These are phyloP conservation scores for Abrostola tripartita DNA, from an alignment of 2,888 invertebrate genomes.

Conservation along the genomic window DNA sequence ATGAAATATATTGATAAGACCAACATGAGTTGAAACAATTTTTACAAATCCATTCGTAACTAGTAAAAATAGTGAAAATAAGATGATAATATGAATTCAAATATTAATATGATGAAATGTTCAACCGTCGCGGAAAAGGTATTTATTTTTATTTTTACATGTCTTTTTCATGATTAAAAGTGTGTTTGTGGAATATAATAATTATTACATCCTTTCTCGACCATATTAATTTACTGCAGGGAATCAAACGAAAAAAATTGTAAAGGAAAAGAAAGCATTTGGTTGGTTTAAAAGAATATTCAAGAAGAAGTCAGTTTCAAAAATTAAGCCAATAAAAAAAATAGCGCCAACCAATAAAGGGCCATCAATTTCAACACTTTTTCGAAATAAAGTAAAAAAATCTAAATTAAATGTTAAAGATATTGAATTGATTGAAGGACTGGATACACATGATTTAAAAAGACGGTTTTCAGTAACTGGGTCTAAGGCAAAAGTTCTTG, in stretches of 20 bases:
- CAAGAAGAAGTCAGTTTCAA: conserved; percentile 12
- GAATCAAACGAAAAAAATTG: conserved; percentile 2
- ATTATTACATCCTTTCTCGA: conserved; percentile 4
- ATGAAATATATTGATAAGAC: background rate
- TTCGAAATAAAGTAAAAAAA: conserved; percentile 52
- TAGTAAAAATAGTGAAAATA: background rate
- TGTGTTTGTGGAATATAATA: background rate
- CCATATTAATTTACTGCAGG: conserved; percentile 17
- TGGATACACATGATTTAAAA: conserved; percentile 48
- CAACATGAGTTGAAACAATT: background rate
- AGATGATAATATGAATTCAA: conserved; percentile 16
- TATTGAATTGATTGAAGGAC: conserved; percentile 57
- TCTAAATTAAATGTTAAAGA: conserved; percentile 55
- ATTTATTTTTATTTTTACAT: background rate
- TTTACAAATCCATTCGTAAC: background rate
- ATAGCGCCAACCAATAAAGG: background rate
- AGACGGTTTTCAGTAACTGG: conserved; percentile 53
- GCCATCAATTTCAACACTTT: conserved; percentile 43
- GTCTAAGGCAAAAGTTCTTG: conserved; percentile 57
- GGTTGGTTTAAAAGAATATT: conserved; percentile 31
- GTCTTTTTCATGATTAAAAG: background rate
- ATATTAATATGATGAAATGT: conserved; percentile 23
- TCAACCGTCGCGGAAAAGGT: conserved; percentile 23
- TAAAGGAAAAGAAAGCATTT: conserved; percentile 4
- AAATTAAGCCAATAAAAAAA: background rate